A percentile compares a stretch with the other conserved stretches of the same genome.
These are phyloP conservation scores for Heterohyrax brucei DNA, from an alignment of 2,797 vertebrate genomes.

Conservation along the genomic window DNA sequence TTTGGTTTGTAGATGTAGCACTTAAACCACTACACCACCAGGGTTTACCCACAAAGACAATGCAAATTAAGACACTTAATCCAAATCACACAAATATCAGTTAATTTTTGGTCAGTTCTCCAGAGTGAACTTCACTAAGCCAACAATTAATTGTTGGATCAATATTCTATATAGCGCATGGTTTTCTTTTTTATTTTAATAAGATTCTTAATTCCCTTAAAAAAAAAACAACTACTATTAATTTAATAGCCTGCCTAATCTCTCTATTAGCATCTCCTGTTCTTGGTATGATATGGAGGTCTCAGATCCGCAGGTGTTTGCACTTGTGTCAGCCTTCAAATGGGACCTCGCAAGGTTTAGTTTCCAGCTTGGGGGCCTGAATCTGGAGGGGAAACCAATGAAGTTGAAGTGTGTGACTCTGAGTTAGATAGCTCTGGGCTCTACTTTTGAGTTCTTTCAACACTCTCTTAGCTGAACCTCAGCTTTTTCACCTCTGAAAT, in stretches of 20 bases:
- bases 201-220: neutral
- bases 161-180: neutral
- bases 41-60: neutral
- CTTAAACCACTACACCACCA: too few relatives aligned
- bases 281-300: neutral
- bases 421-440: neutral
- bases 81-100: neutral
- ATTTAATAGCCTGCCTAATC: neutral
- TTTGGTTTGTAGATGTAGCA: too few relatives aligned
- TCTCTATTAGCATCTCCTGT: neutral
- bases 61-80: constrained; percentile 27
- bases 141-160: neutral
- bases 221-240: neutral
- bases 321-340: too few relatives aligned
- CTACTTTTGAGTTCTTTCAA: neutral
- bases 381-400: neutral
- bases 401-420: neutral
- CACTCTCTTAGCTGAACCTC: neutral
- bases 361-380: neutral
- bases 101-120: constrained; percentile 47
- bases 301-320: neutral
- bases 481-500: neutral
- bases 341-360: neutral
- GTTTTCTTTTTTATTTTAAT: constrained; percentile 28
- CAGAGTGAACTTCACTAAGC: constrained; percentile 29